Base-by-base conservation (phyloP, 2,113 vertebrate genomes). In the Corythoichthys haematopterus region DNA sequence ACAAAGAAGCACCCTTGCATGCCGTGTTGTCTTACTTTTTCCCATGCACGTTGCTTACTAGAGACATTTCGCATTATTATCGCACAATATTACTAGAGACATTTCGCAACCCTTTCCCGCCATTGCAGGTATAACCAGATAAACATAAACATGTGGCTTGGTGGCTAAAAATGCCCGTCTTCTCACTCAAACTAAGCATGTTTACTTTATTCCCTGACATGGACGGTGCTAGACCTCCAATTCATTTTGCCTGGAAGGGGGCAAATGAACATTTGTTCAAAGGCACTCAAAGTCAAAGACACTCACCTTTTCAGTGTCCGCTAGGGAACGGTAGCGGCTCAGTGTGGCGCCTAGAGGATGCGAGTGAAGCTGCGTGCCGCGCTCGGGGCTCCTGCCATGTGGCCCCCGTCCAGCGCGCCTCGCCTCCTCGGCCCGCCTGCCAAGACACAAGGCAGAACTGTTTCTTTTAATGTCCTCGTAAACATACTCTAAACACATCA, bases 251-350 rank as follows among this genome's bases (percentile, higher is more conserved):
- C 20, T 28, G 20, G 20, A 50, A 50, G 48, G 48, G 14, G 14
- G 2, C 14, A 50, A 15, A 16, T 50, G 15, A 16, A 6, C 3
- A 15, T 8, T 8, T 43, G 40, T 43, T 43, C 40, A 43, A 1
- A 43, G 40, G 4, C 6, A 43, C 40, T 8, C 20, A 28, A 28
- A 3, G 40, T 43, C 9, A 43, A 43, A 43, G 40, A 43, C 35
- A 66, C 65, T 20, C 80, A 91, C 90, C 91, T 91, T 85, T 76
- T 85, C 81, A 87, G 89, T 85, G 84, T 88, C 77, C 88, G 79
- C 87, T 76, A 67, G 68, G 81, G 82, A 91, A 91, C 80, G 84
- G 81, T 75, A 76, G 79, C 85, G 69, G 82, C 78, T 77, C 16
- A 12, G 16, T 35, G 81, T 50, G 70, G 70, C 74, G 78, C 80